These are phyloP conservation scores for Sinopyrophorus schimmeli DNA, from an alignment of 2,888 invertebrate species.

Conservation along the genomic window DNA sequence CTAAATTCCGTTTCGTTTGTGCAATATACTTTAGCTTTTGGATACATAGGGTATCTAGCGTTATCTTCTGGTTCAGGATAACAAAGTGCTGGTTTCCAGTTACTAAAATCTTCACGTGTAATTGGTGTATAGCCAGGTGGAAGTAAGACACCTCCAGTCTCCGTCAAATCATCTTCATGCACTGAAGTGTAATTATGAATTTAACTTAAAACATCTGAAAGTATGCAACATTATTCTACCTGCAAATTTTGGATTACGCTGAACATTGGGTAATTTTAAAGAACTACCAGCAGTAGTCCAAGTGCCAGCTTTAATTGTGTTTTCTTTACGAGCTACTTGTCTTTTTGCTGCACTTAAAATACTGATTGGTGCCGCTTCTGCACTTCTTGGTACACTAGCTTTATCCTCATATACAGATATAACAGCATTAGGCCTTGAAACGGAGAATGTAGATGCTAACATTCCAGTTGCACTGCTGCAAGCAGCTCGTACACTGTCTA, in stretches of 20 bases:
- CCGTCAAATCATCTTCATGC: conserved; percentile 63
- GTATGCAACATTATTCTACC: conserved; percentile 45
- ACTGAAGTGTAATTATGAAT: conserved; percentile 56
- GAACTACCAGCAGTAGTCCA: conserved; percentile 63
- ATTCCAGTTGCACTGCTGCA: conserved; percentile 33
- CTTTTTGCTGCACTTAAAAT: conserved; percentile 62
- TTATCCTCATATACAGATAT: conserved; percentile 48
- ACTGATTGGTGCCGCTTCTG: conserved; percentile 53
- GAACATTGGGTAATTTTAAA: conserved; percentile 46
- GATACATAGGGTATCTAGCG: conserved; percentile 68
- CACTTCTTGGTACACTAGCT: conserved; percentile 51
- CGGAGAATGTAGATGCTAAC: conserved; percentile 32
- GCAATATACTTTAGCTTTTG: conserved; percentile 66
- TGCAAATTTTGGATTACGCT: conserved; percentile 55
- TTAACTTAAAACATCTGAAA: background rate
- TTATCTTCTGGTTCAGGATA: conserved; percentile 67
- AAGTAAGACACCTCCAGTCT: conserved; percentile 44
- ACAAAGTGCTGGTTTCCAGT: conserved; percentile 61
- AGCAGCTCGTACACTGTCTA: conserved; percentile 58
- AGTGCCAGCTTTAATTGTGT: conserved; percentile 69
- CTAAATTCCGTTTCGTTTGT: conserved; percentile 69
- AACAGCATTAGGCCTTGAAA: conserved; percentile 50
- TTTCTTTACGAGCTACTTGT: conserved; percentile 66
- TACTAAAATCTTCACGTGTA: conserved; percentile 58
- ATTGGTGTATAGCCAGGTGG: conserved; percentile 36